A percentile compares a stretch with the other conserved stretches of the same genome.
These are phyloP conservation scores for Loriculus beryllinus DNA, from an alignment of 2,797 vertebrate species.

Conservation along the genomic window DNA sequence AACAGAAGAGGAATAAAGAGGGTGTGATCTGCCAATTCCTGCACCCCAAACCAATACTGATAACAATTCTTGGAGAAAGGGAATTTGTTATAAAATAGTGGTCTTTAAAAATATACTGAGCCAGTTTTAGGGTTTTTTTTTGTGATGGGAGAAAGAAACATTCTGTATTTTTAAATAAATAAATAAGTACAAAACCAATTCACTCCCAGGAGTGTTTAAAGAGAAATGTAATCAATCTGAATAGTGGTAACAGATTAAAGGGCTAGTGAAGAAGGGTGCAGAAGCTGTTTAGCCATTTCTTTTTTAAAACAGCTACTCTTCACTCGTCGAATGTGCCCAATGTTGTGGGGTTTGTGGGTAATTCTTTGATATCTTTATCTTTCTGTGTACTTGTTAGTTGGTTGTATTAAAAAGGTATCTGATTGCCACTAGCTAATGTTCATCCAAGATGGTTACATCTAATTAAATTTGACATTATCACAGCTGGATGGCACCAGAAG, in stretches of 20 bases:
- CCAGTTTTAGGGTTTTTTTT: background rate
- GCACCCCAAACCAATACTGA: background rate
- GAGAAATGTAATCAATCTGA: background rate
- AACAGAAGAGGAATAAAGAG: background rate
- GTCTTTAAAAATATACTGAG: background rate
- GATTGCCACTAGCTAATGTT: background rate
- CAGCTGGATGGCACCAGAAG: background rate
- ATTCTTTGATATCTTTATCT: background rate
- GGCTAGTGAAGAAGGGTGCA: background rate
- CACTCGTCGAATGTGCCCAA: background rate
- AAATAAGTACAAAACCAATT: background rate
- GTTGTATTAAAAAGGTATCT: background rate
- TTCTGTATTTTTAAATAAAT: background rate
- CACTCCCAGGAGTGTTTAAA: background rate
- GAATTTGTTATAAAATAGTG: background rate
- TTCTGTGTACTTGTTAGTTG: background rate
- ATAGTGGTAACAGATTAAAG: constrained; percentile 14
- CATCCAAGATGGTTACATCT: background rate
- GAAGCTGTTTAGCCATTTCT: background rate
- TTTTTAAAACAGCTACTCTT: constrained; percentile 37
- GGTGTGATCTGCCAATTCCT: background rate
- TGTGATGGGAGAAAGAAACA: background rate
- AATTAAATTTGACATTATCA: background rate
- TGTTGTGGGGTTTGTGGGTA: background rate
- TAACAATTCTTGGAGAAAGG: background rate